phyloP scores from a whole-genome alignment of 2,888 invertebrate genomes.

The Shargacucullia verbasci region DNA sequence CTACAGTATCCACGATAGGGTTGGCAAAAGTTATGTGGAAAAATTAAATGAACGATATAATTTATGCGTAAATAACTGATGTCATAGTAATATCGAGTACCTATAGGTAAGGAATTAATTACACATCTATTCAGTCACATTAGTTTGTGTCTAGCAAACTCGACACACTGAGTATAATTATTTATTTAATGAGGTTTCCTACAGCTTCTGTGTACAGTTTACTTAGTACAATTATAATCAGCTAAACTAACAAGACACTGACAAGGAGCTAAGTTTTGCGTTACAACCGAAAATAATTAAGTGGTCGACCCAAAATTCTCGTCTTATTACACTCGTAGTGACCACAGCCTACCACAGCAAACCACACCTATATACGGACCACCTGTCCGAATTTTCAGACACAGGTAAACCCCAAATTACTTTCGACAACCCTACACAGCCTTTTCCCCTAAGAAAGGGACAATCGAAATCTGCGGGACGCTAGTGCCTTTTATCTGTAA shows the following conservation, averaged over 20 bases:
- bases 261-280: neutral
- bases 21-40: constrained; percentile 16
- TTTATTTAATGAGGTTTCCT: too few relatives aligned
- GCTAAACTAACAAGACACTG: neutral
- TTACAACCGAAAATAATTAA: constrained; percentile 31
- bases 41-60: too few relatives aligned
- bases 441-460: constrained; percentile 51
- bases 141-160: too few relatives aligned
- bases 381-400: constrained; percentile 47
- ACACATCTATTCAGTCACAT: too few relatives aligned
- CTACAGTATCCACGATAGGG: constrained; percentile 38
- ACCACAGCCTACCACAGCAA: constrained; percentile 45
- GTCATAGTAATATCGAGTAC: too few relatives aligned
- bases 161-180: too few relatives aligned
- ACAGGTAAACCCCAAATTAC: constrained; percentile 52
- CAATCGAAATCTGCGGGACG: constrained; percentile 61
- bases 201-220: too few relatives aligned
- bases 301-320: constrained; percentile 16
- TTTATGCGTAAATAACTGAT: too few relatives aligned
- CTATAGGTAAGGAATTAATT: too few relatives aligned
- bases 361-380: constrained; percentile 19
- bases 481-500: constrained; percentile 66
- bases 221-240: neutral
- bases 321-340: constrained; percentile 18
- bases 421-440: constrained; percentile 43